Base-by-base conservation (phyloP, 1,140 invertebrate species). In the Geopemphigus sp. region DNA sequence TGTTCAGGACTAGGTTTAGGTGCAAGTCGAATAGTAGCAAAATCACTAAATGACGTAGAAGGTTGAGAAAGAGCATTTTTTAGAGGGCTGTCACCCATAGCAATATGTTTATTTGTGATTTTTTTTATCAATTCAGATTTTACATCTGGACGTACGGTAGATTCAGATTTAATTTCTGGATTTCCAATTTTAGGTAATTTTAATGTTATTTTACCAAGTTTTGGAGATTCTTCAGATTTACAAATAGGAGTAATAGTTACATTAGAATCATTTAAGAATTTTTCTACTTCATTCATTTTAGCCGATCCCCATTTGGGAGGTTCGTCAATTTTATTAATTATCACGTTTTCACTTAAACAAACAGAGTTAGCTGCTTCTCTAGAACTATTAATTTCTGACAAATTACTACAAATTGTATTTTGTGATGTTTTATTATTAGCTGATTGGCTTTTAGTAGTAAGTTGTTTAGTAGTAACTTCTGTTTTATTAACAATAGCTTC, bases 91-190 rank as follows among this genome's bases (percentile, higher is more conserved):
- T 81, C 80, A 5, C 59, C 68, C 26, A 74, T 64, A 54, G 78
- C 19, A 64, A 39, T 73, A 45, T 63, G 47, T 47, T 78, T 70
- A 54, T 80, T 78, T 24, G 32, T 45, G 45, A 70, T 82, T 53
- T 82, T 80, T 81, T 82, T 82, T 70, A 76, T 32, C 19, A 80
- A 59, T 61, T 66, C 54, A 61, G 39, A 70, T 53, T 81, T 66
- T 17, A 72, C 39, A 53, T 72, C 72, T n/a, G n/a, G 32, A 68
- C 57, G 70, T 61, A 70, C 17, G 14, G 53, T 73, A 70, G 63
- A 64, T 73, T 82, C 81, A 68, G 68, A 70, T 59, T 82, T 82
- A 54, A 82, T 82, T 74, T 82, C 80, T 47, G 81, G 66, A 74
- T 74, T 76, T 59, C 72, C 78, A 32, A 61, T 61, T 80, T 82